Evolutionary conservation across 2,888 invertebrate genomes (phyloP).

Genomic region (Deroplatys truncata): DNA sequence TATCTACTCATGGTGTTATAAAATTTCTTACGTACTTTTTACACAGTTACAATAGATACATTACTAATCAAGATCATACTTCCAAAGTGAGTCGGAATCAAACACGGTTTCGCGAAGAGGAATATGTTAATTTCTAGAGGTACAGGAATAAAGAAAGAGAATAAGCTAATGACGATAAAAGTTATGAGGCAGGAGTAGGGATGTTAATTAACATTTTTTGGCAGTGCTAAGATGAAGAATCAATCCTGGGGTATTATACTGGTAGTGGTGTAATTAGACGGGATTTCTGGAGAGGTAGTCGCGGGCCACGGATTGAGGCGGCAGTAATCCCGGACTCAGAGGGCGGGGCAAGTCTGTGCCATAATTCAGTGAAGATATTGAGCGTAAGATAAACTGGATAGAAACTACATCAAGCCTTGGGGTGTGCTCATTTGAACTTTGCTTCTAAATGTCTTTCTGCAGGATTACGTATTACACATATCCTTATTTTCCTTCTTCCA

Average conservation of each 20-base stretch:
- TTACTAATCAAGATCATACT: too few relatives aligned
- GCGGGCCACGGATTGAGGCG: neutral
- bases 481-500: neutral
- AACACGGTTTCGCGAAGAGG: too few relatives aligned
- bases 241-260: neutral
- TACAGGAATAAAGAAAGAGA: neutral
- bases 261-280: neutral
- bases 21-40: too few relatives aligned
- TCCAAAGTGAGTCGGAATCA: too few relatives aligned
- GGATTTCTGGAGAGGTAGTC: neutral
- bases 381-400: slow-evolving; percentile 27
- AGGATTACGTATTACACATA: slow-evolving; percentile 15
- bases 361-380: slow-evolving; percentile 28
- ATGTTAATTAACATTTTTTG: neutral
- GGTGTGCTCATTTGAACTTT: slow-evolving; percentile 24
- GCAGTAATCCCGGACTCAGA: neutral
- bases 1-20: too few relatives aligned
- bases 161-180: neutral
- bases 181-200: neutral
- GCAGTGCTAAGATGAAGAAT: neutral
- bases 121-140: neutral
- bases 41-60: too few relatives aligned
- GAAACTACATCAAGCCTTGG: neutral
- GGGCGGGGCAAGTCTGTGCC: slow-evolving; percentile 8
- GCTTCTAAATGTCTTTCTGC: slow-evolving; percentile 27